Base-by-base conservation (phyloP, 2,888 invertebrate genomes). In the Dynastes maya region DNA sequence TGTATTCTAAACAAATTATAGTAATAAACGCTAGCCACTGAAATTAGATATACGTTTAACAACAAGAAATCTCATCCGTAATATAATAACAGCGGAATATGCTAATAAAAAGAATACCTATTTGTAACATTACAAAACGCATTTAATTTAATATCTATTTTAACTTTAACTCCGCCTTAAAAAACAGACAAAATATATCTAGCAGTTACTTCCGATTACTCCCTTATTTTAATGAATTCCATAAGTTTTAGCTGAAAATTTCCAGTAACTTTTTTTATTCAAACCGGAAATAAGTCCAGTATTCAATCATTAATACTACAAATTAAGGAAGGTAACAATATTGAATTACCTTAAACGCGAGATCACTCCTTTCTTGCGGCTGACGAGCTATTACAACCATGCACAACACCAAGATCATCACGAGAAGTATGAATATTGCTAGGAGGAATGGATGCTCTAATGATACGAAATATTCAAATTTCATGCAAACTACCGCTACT, bases 331-430 rank as follows among this genome's bases (percentile, higher is more conserved):
- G 16, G 16, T 16, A 16, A 32, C 32, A 51, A 51, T 53, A 3
- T 53, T n/a, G 13, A 49, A 8, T 86, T 85, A 94, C 96, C 89
- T 93, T 94, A 85, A 96, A 96, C 2, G 94, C 91, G 64, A 96
- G 89, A 78, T 93, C 88, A 1, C 89, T 85, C 1, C 89, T 85
- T n/a, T 92, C 91, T 70, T 90, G 88, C 0, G 96, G 96, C 88
- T 96, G 96, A 49, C 94, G 89, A 82, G 90, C 91, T 80, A 96
- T 92, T 37, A 94, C 89, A 0, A 93, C 82, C 1, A 93, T 81
- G 9, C 55, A 32, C 58, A 94, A 88, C 37, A 90, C 84, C 0
- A 91, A 88, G 53, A 91, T 90, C n/a, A 77, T 76, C 27, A 72
- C 63, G 3, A 82, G 64, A 3, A 81, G 11, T 16, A 81, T 65